These are phyloP conservation scores for Sardinella longiceps DNA, from an alignment of 2,797 vertebrate genomes.

Conservation along the genomic window DNA sequence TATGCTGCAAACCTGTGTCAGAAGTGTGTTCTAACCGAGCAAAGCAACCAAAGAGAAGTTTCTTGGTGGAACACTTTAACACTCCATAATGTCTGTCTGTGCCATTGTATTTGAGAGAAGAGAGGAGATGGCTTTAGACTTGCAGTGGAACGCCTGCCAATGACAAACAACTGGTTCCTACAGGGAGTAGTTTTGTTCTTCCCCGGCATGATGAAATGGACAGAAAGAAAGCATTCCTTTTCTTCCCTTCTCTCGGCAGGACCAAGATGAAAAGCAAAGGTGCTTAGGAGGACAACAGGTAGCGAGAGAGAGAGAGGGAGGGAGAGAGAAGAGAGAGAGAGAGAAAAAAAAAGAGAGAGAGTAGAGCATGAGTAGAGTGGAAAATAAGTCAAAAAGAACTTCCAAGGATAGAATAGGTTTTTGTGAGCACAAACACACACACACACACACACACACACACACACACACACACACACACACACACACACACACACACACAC, in stretches of 20 bases:
- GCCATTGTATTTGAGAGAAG: neutral
- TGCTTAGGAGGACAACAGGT: neutral
- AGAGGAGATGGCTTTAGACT: neutral
- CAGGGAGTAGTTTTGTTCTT: neutral
- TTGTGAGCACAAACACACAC: too few species aligned
- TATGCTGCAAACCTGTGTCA: too few species aligned
- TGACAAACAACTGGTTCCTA: neutral
- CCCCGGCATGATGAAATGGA: neutral
- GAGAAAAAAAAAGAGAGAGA: neutral
- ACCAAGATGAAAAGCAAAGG: neutral
- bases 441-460: too few species aligned
- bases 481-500: too few species aligned
- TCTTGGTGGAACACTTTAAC: too few species aligned
- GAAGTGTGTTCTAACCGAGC: too few species aligned
- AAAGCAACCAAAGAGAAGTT: too few species aligned
- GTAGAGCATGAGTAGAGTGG: too few species aligned
- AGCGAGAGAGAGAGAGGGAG: neutral
- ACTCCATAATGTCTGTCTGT: too few species aligned
- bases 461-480: neutral
- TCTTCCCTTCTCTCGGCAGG: neutral
- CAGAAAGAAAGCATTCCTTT: neutral
- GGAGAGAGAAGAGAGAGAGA: neutral
- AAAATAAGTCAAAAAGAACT: too few species aligned
- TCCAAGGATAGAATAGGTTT: too few species aligned
- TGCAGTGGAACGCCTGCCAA: neutral